A percentile compares a stretch with the other conserved stretches of the same genome.
These are phyloP conservation scores for Brachynemurus nebulosus DNA, from an alignment of 2,888 invertebrate genomes.

Conservation along the genomic window DNA sequence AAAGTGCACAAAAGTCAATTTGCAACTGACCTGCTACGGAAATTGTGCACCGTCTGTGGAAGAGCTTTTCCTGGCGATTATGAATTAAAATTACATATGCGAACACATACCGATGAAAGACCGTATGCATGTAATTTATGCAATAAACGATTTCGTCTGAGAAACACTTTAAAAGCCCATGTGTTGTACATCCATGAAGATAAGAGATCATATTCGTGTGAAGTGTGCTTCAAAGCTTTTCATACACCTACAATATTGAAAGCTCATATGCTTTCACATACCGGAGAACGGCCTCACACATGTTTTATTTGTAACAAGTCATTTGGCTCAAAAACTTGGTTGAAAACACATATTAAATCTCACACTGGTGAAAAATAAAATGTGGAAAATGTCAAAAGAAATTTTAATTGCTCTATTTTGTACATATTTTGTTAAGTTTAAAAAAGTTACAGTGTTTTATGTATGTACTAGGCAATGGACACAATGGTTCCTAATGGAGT, in stretches of 20 bases:
- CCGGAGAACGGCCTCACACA: not conserved
- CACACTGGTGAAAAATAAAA: slow-evolving; percentile 38
- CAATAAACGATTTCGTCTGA: not conserved
- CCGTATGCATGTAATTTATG: not conserved
- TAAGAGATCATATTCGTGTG: not conserved
- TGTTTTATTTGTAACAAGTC: slow-evolving; percentile 38
- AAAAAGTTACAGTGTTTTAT: too few species aligned
- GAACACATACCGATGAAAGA: not conserved
- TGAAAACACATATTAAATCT: slow-evolving; percentile 40
- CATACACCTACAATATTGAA: not conserved
- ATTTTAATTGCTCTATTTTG: too few species aligned
- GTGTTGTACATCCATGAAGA: not conserved
- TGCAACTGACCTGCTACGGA: not conserved
- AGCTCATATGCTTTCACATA: slow-evolving; percentile 23
- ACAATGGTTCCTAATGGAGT: too few species aligned
- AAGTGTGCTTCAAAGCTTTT: not conserved
- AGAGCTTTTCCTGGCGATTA: not conserved
- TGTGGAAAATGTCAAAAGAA: too few species aligned
- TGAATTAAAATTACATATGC: not conserved
- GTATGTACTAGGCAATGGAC: too few species aligned
- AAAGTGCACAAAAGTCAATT: not conserved
- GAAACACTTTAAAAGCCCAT: not conserved
- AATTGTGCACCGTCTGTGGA: not conserved
- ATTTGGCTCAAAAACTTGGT: slow-evolving; percentile 42
- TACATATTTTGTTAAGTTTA: too few species aligned